Base-by-base conservation (phyloP, 2,888 invertebrate species). In the Ligdia adustata region DNA sequence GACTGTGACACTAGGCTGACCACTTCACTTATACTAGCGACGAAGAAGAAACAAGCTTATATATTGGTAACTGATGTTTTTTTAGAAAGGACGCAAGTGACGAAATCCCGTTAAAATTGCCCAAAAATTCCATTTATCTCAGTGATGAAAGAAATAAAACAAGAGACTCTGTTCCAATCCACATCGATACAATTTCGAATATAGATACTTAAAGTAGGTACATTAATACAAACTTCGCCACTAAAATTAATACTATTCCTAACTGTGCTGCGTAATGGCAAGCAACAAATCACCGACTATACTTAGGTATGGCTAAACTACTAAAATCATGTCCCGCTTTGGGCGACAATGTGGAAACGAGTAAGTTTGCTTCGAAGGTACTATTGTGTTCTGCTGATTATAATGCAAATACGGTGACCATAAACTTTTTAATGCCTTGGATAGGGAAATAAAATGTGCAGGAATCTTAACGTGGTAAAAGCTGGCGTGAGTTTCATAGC, bases 321-420 rank as follows among this genome's bases (percentile, higher is more conserved):
- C 22, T n/a, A n/a, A 49, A 51, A 47, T 45, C 28, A 28, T 49
- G 13, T 49, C 24, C 12, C 38, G 37, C 22, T 43, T 52, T 52
- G 44, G 20, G 46, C 45, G 43, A 50, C 55, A 40, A 43, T 4
- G 53, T 49, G 32, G 48, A 22, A 52, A 31, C 40, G 26, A 45
- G 50, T 28, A 46, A 55, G 47, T 50, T 53, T 55, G 31, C 44
- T 24, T 41, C 42, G 45, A 24, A 9, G 34, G 28, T 47, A n/a
- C n/a, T n/a, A 43, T 48, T 34, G 37, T 34, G 35, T 26, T 16
- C 4, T 5, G 9, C 24, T 38, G 31, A 47, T 41, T 47, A 37
- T 15, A 47, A 47, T 41, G 37, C 47, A 41, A 13, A 26, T 41
- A 32, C 24, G 35, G 41, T 41, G 20, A 13, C 47, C 47, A 47